phyloP scores from a whole-genome alignment of 1,140 invertebrate species.

The Halesus radiatus region DNA sequence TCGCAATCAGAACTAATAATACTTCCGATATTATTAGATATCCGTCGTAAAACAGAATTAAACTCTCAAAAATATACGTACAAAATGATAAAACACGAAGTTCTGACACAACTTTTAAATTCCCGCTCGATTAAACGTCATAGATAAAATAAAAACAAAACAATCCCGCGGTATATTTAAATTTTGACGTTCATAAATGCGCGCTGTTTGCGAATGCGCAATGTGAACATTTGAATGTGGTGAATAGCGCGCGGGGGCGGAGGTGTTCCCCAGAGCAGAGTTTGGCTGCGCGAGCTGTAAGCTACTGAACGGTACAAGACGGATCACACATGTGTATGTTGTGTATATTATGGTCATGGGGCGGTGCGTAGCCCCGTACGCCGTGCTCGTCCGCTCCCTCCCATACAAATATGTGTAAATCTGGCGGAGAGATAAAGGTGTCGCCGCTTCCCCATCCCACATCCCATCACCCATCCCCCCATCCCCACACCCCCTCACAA shows the following conservation, averaged over 20 bases:
- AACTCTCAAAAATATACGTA: neutral
- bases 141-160: slow-evolving; percentile 13
- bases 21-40: neutral
- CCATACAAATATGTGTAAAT: slow-evolving; percentile 33
- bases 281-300: slow-evolving; percentile 29
- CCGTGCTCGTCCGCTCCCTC: slow-evolving; percentile 11
- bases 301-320: slow-evolving; percentile 34
- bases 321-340: slow-evolving; percentile 26
- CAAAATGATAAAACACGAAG: neutral
- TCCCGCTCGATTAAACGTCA: slow-evolving; percentile 10
- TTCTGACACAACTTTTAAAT: neutral
- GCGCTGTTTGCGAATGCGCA: slow-evolving; percentile 39
- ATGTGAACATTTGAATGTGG: slow-evolving; percentile 7
- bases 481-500: neutral
- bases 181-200: slow-evolving; percentile 39
- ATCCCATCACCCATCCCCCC: neutral
- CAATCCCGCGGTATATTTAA: slow-evolving; percentile 18
- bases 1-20: neutral
- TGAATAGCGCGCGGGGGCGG: slow-evolving; percentile 11
- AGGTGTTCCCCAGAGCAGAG: slow-evolving; percentile 31
- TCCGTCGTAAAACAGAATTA: neutral
- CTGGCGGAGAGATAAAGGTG: slow-evolving; percentile 36
- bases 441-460: neutral
- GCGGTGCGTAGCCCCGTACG: slow-evolving; percentile 31
- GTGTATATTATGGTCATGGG: neutral